Percentiles rank a stretch among this genome's conserved stretches.
phyloP scores from a whole-genome alignment of 2,113 vertebrate species.

The Psammodynastes pulverulentus region DNA sequence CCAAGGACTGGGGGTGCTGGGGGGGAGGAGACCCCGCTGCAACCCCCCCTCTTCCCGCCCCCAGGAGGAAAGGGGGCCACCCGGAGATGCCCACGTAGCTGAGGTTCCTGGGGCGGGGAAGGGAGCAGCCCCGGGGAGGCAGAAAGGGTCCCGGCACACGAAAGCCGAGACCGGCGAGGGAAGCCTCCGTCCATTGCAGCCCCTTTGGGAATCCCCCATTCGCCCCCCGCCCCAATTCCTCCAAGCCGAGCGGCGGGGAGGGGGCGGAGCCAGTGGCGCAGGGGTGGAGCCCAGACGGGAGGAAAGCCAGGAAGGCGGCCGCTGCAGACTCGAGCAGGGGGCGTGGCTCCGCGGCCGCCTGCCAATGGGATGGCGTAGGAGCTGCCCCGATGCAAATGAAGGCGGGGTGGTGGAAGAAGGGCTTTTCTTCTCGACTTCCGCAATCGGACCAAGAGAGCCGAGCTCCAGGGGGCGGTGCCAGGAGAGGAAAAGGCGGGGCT shows the following conservation, averaged over 20 bases:
- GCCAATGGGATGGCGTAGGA: background rate
- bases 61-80: background rate
- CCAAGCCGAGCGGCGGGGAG: background rate
- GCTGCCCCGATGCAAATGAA: background rate
- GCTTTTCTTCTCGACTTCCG: no score
- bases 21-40: no score
- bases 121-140: background rate
- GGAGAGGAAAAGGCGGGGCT: background rate
- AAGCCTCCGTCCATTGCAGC: background rate
- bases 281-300: no score
- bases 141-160: no score
- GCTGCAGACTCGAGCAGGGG: background rate
- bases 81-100: background rate
- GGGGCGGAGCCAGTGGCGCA: no score
- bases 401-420: rapidly evolving
- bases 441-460: no score
- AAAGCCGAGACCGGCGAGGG: no score
- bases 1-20: no score
- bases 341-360: rapidly evolving
- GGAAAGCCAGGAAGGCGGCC: background rate
- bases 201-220: no score
- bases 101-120: background rate
- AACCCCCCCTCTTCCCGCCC: no score
- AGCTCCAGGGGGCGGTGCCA: no score
- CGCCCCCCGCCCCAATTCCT: no score